phyloP scores from a whole-genome alignment of 2,888 invertebrate genomes.

The Miltochrista miniata region DNA sequence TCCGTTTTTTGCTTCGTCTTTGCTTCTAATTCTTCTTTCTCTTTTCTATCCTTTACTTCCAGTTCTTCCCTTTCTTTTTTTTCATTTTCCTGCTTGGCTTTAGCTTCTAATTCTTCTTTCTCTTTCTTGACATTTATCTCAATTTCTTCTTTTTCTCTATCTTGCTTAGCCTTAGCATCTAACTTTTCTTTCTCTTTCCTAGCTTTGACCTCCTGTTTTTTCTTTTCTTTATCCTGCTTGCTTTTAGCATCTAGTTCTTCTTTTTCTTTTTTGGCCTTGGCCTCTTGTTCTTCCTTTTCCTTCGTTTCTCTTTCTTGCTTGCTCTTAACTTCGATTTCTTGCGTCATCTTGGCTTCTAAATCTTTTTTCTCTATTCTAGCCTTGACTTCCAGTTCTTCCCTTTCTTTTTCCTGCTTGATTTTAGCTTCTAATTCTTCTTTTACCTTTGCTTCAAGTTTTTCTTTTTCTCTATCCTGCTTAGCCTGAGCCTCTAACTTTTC shows the following conservation, averaged over 20 bases:
- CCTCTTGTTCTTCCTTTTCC: conserved; percentile 5
- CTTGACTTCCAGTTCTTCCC: not conserved
- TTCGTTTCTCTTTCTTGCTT: not conserved
- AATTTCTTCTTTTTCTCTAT: conserved; percentile 13
- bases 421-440: conserved; percentile 3
- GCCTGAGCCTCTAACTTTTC: not conserved
- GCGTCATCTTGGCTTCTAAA: not conserved
- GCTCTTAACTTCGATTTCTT: not conserved
- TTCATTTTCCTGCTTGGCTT: conserved; percentile 15
- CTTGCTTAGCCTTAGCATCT: not conserved
- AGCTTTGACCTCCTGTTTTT: not conserved
- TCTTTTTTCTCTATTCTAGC: conserved; percentile 9
- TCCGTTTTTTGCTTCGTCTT: not conserved
- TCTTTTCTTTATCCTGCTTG: conserved; percentile 9
- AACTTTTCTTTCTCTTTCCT: conserved; percentile 16
- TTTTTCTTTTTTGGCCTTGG: conserved; percentile 1
- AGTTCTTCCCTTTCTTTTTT: conserved; percentile 11
- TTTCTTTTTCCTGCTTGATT: not conserved
- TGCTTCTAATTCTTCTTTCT: not conserved
- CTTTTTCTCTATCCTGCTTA: conserved; percentile 11
- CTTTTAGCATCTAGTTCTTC: conserved; percentile 10
- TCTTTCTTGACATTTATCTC: conserved; percentile 9
- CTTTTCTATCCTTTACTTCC: conserved; percentile 10
- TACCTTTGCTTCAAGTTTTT: conserved; percentile 11
- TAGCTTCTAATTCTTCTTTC: conserved; percentile 24